Evolutionary conservation across 2,888 invertebrate genomes (phyloP), one percentile per base, ranked within the genome.

Genomic region (Drosophila helvetica): DNA sequence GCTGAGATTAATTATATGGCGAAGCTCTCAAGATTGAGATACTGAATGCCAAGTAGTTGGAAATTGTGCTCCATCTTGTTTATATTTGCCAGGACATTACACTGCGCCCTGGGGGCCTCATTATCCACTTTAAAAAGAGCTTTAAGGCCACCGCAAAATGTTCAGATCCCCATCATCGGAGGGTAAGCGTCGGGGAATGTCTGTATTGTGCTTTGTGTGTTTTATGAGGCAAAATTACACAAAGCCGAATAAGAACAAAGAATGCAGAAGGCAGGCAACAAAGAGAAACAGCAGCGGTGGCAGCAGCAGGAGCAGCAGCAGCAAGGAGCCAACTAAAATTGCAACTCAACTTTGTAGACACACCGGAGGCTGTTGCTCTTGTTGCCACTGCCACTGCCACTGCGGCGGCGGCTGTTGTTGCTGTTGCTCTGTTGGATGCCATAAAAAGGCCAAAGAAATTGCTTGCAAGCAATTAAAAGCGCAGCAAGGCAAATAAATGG

Each of bases 301-400:
- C 51, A 43, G 33, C 38, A 54, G 42, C 62, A 55, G 55, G 54
- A 22, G 22, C 61, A 52, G 61, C 70, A 80, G 71, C 64, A 60
- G 65, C 27, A 30, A 9, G 30, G 38, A 38, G 38, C 65, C 73
- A 78, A 63, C 78, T 80, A 69, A 83, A 88, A 83, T 80, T 83
- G 86, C 84, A 86, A 70, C 86, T 84, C 81, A 83, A 83, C 88
- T 83, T 86, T 80, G 81, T 86, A 88, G 83, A 83, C 88, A 78
- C 68, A 74, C 88, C 68, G 69, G 79, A 74, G 83, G 86, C 86
- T 60, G 46, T 74, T 47, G 48, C 66, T 48, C 6, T 45, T 38
- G 52, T 19, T 50, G 56, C 43, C 64, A 52, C 27, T 59, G 54
- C 59, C 65, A 73, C 12, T 59, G 47, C 42, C 60, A 54, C 38